Percentiles rank a stretch among this genome's conserved stretches.
Evolutionary conservation across 2,113 vertebrate genomes (phyloP).

Genomic region (Pao palembangensis): DNA sequence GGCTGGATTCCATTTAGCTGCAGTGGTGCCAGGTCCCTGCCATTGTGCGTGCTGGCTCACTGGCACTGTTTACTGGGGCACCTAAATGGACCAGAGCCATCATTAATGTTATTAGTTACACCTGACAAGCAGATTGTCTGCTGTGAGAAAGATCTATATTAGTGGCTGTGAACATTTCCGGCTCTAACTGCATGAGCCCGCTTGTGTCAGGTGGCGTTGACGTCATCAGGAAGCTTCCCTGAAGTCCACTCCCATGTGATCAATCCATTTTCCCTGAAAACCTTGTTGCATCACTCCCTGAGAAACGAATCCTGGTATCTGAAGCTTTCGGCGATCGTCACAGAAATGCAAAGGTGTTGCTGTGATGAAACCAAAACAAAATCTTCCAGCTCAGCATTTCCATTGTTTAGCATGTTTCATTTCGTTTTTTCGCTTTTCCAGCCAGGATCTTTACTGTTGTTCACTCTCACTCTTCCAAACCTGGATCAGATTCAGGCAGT

Average conservation of each 20-base stretch:
- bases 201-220: slow-evolving; percentile 29
- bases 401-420: background rate
- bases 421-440: background rate
- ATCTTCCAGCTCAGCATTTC: background rate
- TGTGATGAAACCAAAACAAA: background rate
- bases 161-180: slow-evolving; percentile 31
- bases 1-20: slow-evolving; percentile 28
- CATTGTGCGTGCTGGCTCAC: slow-evolving; percentile 48
- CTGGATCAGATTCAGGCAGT: background rate
- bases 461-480: background rate
- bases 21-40: slow-evolving; percentile 31
- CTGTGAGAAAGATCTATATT: slow-evolving; percentile 53
- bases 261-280: background rate
- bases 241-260: slow-evolving; percentile 22
- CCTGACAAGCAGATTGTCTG: slow-evolving; percentile 47
- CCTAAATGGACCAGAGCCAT: slow-evolving; percentile 48
- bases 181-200: slow-evolving; percentile 18
- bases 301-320: no score
- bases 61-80: slow-evolving; percentile 41
- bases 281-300: background rate
- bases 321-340: no score
- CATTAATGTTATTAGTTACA: slow-evolving; percentile 54
- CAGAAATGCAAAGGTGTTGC: no score
- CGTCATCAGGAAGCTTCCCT: slow-evolving; percentile 26
- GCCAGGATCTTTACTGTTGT: background rate